Evolutionary conservation across 2,113 vertebrate species (phyloP).

Genomic region (Myotis brandtii): DNA sequence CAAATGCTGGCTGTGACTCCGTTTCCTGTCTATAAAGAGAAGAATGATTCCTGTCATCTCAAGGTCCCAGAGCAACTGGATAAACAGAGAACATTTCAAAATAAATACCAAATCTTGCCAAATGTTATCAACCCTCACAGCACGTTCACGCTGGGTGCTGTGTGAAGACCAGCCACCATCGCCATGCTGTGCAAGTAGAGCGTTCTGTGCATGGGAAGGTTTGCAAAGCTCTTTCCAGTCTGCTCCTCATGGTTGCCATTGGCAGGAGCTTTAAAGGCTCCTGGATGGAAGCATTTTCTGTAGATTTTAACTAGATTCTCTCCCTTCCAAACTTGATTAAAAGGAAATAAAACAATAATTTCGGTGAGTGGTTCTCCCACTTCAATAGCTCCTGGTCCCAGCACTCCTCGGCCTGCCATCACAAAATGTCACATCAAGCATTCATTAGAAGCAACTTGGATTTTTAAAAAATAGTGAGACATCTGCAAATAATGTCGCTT

Average conservation of each 20-base stretch:
- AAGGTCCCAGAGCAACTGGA: background rate
- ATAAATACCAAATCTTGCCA: background rate
- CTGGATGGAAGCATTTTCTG: background rate
- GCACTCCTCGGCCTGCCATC: background rate
- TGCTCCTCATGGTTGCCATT: background rate
- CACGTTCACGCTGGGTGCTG: background rate
- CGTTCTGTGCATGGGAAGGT: background rate
- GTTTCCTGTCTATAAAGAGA: background rate
- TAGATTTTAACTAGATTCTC: constrained; percentile 14
- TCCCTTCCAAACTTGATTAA: constrained; percentile 39
- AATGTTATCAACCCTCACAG: background rate
- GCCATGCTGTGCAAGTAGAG: rapidly evolving
- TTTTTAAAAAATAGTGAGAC: constrained; percentile 74
- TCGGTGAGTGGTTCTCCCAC: background rate
- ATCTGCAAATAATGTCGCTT: constrained; percentile 78
- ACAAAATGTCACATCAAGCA: constrained; percentile 61
- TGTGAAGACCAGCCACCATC: background rate
- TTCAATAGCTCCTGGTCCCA: constrained; percentile 1
- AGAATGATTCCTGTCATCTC: background rate
- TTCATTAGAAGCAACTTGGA: constrained; percentile 82
- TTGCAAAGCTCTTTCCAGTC: constrained; percentile 57
- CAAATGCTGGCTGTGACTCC: background rate
- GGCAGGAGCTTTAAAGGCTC: constrained; percentile 22
- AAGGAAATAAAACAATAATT: constrained; percentile 20
- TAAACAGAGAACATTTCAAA: background rate